phyloP scores from a whole-genome alignment of 2,888 invertebrate genomes.

The Hemistola chrysoprasaria region DNA sequence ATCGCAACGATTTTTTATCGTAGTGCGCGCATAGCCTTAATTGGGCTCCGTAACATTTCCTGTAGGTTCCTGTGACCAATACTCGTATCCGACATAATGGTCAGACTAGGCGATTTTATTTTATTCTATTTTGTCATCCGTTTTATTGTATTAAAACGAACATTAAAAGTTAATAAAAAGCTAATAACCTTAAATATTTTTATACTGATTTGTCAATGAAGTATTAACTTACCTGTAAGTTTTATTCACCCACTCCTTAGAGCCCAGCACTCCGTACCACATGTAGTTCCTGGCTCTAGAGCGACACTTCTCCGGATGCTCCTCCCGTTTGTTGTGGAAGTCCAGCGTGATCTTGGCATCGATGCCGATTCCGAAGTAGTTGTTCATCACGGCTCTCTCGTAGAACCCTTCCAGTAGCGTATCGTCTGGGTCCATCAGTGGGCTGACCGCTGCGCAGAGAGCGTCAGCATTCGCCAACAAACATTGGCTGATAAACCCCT shows the following conservation, averaged over 20 bases:
- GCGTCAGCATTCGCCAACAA: slow-evolving; percentile 97
- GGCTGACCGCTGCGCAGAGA: slow-evolving; percentile 97
- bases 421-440: slow-evolving; percentile 96
- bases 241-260: slow-evolving; percentile 91
- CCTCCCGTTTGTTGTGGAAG: slow-evolving; percentile 98
- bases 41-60: too few relatives aligned
- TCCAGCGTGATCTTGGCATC: slow-evolving; percentile 98
- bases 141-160: too few relatives aligned
- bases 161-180: too few relatives aligned
- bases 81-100: too few relatives aligned
- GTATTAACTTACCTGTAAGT: slow-evolving; percentile 87
- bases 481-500: slow-evolving; percentile 97
- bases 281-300: slow-evolving; percentile 97
- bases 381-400: slow-evolving; percentile 98
- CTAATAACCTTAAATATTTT: too few relatives aligned
- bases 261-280: slow-evolving; percentile 94
- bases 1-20: too few relatives aligned
- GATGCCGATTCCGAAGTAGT: slow-evolving; percentile 98
- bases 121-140: too few relatives aligned
- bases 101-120: too few relatives aligned
- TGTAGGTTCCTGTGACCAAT: too few relatives aligned
- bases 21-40: too few relatives aligned
- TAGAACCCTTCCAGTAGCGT: slow-evolving; percentile 93
- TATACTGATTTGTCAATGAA: too few relatives aligned
- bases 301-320: slow-evolving; percentile 97